Percentiles rank a stretch among this genome's conserved stretches.
Evolutionary conservation across 2,888 invertebrate species (phyloP).

Genomic region (Neuroscelio doddi): DNA sequence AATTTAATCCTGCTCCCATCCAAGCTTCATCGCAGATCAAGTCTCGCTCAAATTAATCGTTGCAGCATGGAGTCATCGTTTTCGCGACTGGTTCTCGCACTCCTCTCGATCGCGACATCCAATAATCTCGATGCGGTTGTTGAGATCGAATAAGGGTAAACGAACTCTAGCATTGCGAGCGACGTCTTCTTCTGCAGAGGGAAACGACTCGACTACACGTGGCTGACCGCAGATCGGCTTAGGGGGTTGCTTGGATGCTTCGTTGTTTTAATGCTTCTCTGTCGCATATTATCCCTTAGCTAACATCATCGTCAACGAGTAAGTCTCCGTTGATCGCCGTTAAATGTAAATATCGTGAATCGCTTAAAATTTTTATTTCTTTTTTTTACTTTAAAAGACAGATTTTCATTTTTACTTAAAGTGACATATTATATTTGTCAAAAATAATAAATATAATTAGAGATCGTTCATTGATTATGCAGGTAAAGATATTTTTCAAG

Average conservation of each 20-base stretch:
- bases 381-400: too few species aligned
- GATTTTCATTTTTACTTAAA: too few species aligned
- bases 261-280: slow-evolving; percentile 46
- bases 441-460: too few species aligned
- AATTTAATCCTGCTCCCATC: slow-evolving; percentile 40
- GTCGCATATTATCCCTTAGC: neutral
- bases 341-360: too few species aligned
- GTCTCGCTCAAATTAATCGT: slow-evolving; percentile 43
- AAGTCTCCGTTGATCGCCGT: too few species aligned
- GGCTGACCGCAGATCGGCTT: slow-evolving; percentile 46
- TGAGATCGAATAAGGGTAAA: slow-evolving; percentile 49
- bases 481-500: too few species aligned
- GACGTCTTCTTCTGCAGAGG: slow-evolving; percentile 28
- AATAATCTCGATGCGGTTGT: slow-evolving; percentile 51
- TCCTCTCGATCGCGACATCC: slow-evolving; percentile 46
- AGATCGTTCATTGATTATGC: too few species aligned
- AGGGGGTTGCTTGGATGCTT: slow-evolving; percentile 36
- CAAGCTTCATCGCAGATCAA: slow-evolving; percentile 25
- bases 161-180: slow-evolving; percentile 46
- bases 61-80: slow-evolving; percentile 42
- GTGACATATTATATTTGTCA: too few species aligned
- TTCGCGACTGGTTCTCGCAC: slow-evolving; percentile 46
- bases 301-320: too few species aligned
- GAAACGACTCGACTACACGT: slow-evolving; percentile 37
- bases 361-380: too few species aligned